phyloP scores from a whole-genome alignment of 1,140 invertebrate genomes.

The Drosophila kepulauana region DNA sequence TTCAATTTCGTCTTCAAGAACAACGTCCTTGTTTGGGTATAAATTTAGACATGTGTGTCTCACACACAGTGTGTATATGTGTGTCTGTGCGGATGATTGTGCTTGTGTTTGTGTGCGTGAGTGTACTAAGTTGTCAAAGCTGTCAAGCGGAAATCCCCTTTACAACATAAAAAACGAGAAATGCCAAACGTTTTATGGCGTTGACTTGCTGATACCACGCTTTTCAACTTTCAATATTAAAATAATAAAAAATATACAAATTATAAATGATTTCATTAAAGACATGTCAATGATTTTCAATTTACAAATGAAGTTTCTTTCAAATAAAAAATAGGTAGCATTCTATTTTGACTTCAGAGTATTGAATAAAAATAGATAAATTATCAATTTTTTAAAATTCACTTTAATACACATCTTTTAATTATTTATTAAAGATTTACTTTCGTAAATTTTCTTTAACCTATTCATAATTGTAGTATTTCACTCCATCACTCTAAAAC shows the following conservation, averaged over 20 bases:
- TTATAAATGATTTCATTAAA: not conserved
- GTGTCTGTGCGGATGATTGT: slow-evolving; percentile 22
- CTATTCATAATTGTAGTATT: too few species aligned
- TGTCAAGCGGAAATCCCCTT: slow-evolving; percentile 81
- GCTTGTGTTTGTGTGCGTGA: slow-evolving; percentile 34
- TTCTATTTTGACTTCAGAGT: too few species aligned
- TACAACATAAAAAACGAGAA: slow-evolving; percentile 68
- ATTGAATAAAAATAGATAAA: too few species aligned
- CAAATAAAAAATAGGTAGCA: too few species aligned
- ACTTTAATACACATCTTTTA: too few species aligned
- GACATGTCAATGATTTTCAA: too few species aligned
- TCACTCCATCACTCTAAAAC: too few species aligned
- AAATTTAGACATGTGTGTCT: slow-evolving; percentile 64
- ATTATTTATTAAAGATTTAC: too few species aligned
- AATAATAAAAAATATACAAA: not conserved
- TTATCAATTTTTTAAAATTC: too few species aligned
- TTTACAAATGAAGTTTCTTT: too few species aligned
- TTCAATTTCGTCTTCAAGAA: slow-evolving; percentile 81
- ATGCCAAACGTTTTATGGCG: not conserved
- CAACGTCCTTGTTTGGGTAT: slow-evolving; percentile 40
- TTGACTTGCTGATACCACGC: slow-evolving; percentile 5
- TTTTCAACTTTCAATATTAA: not conserved
- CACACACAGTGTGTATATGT: not conserved
- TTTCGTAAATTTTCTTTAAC: too few species aligned
- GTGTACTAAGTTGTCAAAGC: slow-evolving; percentile 76